Conservation (phyloP, 2,797 vertebrate genomes). For the Eulemur mongoz region DNA sequence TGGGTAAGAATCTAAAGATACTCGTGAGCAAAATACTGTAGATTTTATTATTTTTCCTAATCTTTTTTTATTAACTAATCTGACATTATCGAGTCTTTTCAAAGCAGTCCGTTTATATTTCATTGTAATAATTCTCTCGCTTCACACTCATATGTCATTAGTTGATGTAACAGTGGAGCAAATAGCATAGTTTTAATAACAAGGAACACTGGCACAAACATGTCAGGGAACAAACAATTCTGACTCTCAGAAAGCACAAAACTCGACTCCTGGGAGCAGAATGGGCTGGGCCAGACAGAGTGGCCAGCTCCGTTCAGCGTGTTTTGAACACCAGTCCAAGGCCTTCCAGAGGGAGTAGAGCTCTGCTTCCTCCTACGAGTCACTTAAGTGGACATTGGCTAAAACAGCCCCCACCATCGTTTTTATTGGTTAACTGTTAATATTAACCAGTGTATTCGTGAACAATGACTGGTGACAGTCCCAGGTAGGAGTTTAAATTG, state of each 20-base stretch:
- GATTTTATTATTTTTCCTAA: neutral
- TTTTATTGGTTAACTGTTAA: neutral
- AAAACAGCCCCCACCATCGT: neutral
- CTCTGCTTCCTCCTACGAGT: neutral
- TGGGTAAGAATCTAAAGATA: neutral
- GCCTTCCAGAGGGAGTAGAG: neutral
- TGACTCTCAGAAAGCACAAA: neutral
- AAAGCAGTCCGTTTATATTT: constrained; percentile 3
- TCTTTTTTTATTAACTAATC: neutral
- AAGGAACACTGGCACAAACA: neutral
- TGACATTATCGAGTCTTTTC: neutral
- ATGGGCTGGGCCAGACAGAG: neutral
- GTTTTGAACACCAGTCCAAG: neutral
- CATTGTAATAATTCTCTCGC: neutral
- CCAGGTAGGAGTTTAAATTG: constrained; percentile 1
- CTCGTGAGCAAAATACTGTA: neutral
- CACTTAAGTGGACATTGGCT: neutral
- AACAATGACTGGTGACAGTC: neutral
- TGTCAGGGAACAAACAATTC: neutral
- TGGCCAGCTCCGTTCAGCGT: neutral
- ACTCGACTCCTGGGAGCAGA: neutral
- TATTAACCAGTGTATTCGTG: neutral
- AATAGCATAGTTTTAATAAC: neutral
- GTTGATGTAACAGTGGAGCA: neutral
- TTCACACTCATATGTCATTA: neutral